A percentile compares a stretch with the other conserved stretches of the same genome.
These are phyloP conservation scores for Euphonia xanthogaster DNA, from an alignment of 2,797 vertebrate genomes.

Conservation along the genomic window DNA sequence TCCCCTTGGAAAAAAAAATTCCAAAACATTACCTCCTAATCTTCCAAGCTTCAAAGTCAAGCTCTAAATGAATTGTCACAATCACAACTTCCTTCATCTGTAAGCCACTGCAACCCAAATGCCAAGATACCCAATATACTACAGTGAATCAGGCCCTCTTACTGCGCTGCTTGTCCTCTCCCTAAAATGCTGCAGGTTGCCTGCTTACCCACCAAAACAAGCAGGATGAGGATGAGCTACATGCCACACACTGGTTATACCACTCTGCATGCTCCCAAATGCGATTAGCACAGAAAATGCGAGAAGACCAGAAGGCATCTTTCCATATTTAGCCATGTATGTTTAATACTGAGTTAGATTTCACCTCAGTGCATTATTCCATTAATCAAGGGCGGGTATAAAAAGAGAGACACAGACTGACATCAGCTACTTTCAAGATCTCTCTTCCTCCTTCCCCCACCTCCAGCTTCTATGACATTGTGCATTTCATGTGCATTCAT, in stretches of 20 bases:
- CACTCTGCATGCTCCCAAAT: constrained; percentile 18
- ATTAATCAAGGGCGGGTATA: background rate
- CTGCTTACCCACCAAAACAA: background rate
- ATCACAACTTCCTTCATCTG: background rate
- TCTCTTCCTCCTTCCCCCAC: constrained; percentile 1
- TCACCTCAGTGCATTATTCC: constrained; percentile 15
- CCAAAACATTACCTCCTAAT: background rate
- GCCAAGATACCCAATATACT: background rate
- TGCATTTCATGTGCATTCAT: constrained; percentile 13
- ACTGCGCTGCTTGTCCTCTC: background rate
- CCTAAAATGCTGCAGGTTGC: constrained; percentile 12
- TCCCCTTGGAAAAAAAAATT: background rate
- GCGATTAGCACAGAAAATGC: constrained; percentile 49
- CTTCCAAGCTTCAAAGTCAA: background rate
- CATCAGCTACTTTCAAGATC: constrained; percentile 43
- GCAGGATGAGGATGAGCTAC: background rate
- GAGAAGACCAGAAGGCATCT: constrained; percentile 43
- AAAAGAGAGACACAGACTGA: background rate
- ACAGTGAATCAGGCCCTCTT: background rate
- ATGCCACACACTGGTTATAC: background rate
- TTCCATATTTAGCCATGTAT: constrained; percentile 32
- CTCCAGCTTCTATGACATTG: constrained; percentile 5
- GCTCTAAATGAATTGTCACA: background rate
- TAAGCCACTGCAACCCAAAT: background rate
- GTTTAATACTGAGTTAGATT: constrained; percentile 21